Conservation (phyloP, 1,140 invertebrate species). For the Drosophila obscura region DNA sequence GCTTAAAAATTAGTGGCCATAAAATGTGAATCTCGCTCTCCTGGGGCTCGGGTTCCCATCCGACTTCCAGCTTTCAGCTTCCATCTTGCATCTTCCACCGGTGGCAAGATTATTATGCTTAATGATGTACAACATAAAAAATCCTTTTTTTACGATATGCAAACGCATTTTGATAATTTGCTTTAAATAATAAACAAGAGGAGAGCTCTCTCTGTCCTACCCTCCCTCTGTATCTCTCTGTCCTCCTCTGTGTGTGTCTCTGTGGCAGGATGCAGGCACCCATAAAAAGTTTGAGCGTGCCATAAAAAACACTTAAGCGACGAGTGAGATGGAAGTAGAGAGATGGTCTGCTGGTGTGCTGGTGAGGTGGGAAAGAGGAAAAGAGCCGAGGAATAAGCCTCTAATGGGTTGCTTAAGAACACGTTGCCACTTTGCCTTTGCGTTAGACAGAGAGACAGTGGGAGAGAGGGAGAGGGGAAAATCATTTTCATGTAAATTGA, state of each 20-base stretch:
- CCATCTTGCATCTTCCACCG: neutral
- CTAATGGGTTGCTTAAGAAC: slow-evolving; percentile 60
- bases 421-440: slow-evolving; percentile 54
- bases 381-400: slow-evolving; percentile 8
- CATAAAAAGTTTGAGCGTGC: slow-evolving; percentile 59
- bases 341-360: neutral
- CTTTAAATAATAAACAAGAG: slow-evolving; percentile 59
- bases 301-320: slow-evolving; percentile 61
- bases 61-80: neutral
- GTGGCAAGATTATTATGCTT: slow-evolving; percentile 53
- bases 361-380: neutral
- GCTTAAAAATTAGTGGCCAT: slow-evolving; percentile 63
- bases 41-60: neutral
- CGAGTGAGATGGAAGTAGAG: slow-evolving; percentile 4
- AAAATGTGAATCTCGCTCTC: slow-evolving; percentile 21
- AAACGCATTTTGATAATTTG: slow-evolving; percentile 63
- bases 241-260: slow-evolving; percentile 1
- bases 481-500: slow-evolving; percentile 63
- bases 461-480: slow-evolving; percentile 28
- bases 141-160: slow-evolving; percentile 56
- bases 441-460: slow-evolving; percentile 1
- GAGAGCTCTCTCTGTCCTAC: neutral
- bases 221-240: neutral
- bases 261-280: slow-evolving; percentile 43
- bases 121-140: slow-evolving; percentile 63